Percentiles rank a stretch among this genome's conserved stretches.
phyloP scores from a whole-genome alignment of 2,888 invertebrate genomes.

The Archips xylosteana region DNA sequence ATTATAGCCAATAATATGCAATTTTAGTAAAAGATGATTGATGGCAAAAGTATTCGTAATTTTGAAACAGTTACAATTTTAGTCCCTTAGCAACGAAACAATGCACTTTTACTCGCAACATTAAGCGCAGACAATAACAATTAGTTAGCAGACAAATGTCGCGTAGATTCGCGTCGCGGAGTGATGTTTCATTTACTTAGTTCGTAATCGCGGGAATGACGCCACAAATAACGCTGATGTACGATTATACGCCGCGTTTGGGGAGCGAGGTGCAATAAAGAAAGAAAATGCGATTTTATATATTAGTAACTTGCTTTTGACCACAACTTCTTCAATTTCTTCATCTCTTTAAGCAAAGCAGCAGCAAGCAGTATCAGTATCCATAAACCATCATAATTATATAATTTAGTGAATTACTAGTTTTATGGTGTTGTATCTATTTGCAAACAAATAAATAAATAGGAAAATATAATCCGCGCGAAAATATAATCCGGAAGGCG shows the following conservation, averaged over 20 bases:
- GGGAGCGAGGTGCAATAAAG: slow-evolving; percentile 45
- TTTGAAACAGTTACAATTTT: neutral
- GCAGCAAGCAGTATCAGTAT: no score
- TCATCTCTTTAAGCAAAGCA: no score
- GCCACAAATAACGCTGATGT: slow-evolving; percentile 80
- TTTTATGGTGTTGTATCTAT: no score
- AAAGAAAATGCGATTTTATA: slow-evolving; percentile 42
- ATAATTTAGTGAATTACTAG: no score
- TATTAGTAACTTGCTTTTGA: no score
- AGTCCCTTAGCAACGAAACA: neutral
- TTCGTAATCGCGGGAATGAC: slow-evolving; percentile 77
- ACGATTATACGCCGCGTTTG: slow-evolving; percentile 67
- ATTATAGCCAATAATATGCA: no score
- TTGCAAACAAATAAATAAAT: no score
- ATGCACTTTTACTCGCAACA: slow-evolving; percentile 4
- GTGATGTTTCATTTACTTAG: slow-evolving; percentile 61
- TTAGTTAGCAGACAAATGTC: slow-evolving; percentile 33
- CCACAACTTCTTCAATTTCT: no score
- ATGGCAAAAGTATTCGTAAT: neutral
- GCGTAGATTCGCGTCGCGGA: slow-evolving; percentile 34
- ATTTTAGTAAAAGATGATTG: no score
- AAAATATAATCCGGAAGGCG: no score
- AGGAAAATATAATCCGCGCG: no score
- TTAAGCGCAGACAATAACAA: slow-evolving; percentile 20
- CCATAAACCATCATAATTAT: no score